Evolutionary conservation across 2,888 invertebrate species (phyloP).

Genomic region (Dolomedes plantarius): DNA sequence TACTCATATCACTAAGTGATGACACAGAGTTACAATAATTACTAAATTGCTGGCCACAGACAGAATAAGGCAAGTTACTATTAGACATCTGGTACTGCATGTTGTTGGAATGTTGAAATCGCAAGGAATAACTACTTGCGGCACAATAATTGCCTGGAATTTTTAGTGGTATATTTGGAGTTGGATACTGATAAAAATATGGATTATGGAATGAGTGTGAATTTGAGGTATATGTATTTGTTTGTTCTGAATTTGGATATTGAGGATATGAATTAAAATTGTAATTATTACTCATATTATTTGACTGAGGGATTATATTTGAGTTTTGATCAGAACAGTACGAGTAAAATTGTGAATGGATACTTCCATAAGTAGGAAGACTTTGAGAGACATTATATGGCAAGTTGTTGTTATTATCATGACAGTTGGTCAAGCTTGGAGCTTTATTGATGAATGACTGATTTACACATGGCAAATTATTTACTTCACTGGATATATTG

Average conservation of each 20-base stretch:
- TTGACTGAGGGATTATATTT: constrained; percentile 9
- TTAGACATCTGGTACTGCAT: constrained; percentile 3
- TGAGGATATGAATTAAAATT: constrained; percentile 34
- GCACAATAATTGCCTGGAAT: constrained; percentile 56
- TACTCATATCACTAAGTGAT: constrained; percentile 13
- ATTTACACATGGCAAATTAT: neutral
- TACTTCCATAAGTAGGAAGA: too few relatives aligned
- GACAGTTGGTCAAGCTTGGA: constrained; percentile 12
- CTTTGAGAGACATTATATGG: neutral
- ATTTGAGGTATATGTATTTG: neutral
- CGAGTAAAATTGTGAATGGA: constrained; percentile 1
- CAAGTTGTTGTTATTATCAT: constrained; percentile 48
- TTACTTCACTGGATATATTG: neutral
- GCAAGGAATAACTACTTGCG: constrained; percentile 21
- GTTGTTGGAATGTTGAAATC: constrained; percentile 35
- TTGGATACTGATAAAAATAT: constrained; percentile 17
- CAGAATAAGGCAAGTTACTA: constrained; percentile 37
- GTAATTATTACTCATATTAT: neutral
- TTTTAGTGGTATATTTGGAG: constrained; percentile 39
- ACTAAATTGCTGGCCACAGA: constrained; percentile 22
- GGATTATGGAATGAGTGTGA: constrained; percentile 22
- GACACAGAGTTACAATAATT: constrained; percentile 76
- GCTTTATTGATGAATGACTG: constrained; percentile 15
- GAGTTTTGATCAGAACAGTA: constrained; percentile 18
- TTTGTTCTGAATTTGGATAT: neutral